Conservation (phyloP, 2,797 vertebrate genomes). For the Lacerta agilis region DNA sequence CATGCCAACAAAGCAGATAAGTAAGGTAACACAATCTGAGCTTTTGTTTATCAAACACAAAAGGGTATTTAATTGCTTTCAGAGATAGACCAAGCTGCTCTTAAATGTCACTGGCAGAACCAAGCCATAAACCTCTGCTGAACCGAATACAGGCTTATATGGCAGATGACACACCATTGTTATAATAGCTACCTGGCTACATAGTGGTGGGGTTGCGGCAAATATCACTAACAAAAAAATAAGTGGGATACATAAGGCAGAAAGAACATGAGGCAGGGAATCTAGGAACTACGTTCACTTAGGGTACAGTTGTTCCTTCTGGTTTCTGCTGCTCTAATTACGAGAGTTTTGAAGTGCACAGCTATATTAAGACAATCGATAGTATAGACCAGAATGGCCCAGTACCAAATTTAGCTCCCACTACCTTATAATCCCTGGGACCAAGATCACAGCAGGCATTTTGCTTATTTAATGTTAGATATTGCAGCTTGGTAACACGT, state of each 20-base stretch:
- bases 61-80: constrained; percentile 36
- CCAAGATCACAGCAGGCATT: neutral
- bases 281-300: neutral
- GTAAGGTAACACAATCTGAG: constrained; percentile 50
- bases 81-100: constrained; percentile 40
- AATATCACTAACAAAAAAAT: neutral
- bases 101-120: constrained; percentile 1
- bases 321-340: neutral
- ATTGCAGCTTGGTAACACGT: neutral
- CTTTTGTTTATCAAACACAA: constrained; percentile 57
- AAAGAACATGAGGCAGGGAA: neutral
- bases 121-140: neutral
- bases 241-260: neutral
- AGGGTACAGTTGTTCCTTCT: neutral
- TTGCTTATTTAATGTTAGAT: neutral
- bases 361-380: neutral
- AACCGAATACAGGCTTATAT: neutral
- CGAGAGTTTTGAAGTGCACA: neutral
- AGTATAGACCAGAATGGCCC: neutral
- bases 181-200: neutral
- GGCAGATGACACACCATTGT: neutral
- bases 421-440: neutral
- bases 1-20: constrained; percentile 46
- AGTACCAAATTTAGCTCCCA: neutral
- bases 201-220: neutral